A percentile compares a stretch with the other conserved stretches of the same genome.
phyloP scores from a whole-genome alignment of 2,113 vertebrate genomes.

The Phylloscopus trochiloides region DNA sequence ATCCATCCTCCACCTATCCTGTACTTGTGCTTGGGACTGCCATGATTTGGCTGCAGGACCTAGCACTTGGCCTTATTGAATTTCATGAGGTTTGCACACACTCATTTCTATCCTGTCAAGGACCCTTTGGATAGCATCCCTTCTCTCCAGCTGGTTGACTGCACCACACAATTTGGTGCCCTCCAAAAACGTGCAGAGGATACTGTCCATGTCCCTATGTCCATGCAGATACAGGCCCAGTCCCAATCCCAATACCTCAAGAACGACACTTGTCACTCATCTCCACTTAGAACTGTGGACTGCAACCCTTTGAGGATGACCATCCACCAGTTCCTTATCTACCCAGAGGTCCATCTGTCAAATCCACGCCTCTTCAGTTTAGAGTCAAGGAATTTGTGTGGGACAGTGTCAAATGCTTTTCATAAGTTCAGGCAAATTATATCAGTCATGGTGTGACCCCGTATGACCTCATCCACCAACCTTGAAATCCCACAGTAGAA shows the following conservation, averaged over 20 bases:
- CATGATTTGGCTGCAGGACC: accelerated
- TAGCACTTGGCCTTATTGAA: neutral
- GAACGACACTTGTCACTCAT: accelerated
- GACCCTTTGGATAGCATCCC: neutral
- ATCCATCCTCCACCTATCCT: neutral
- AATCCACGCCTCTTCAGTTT: neutral
- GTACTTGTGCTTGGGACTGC: neutral
- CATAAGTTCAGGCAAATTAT: neutral
- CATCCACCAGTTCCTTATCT: neutral
- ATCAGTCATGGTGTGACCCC: accelerated
- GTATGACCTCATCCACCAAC: neutral
- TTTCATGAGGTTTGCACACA: neutral
- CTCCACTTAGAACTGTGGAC: neutral
- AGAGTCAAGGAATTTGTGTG: neutral
- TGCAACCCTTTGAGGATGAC: no score
- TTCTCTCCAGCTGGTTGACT: neutral
- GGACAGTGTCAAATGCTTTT: neutral
- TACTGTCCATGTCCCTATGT: no score
- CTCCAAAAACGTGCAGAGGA: neutral
- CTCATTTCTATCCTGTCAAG: neutral
- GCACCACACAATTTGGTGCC: neutral
- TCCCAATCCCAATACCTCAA: neutral
- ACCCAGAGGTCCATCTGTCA: accelerated
- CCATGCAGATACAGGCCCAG: neutral
- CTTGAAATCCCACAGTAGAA: accelerated